Evolutionary conservation across 2,113 vertebrate species (phyloP), one percentile per base, ranked within the genome.

Genomic region (Coreoperca whiteheadi): DNA sequence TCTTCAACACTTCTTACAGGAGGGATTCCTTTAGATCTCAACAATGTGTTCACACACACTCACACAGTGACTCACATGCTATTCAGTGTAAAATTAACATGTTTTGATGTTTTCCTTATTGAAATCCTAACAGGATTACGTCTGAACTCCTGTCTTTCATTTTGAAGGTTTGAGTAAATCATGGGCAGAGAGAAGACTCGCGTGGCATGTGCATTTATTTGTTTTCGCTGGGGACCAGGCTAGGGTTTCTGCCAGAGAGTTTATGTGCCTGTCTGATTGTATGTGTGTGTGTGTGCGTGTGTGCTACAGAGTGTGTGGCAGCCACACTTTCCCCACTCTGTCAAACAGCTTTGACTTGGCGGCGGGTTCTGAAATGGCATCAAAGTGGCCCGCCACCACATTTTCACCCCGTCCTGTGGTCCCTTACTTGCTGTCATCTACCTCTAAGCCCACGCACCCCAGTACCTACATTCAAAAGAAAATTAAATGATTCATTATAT

Each of bases 401-500:
- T 89, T 39, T 89, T 71, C 77, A 34, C 68, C 75, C 66, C 48
- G 30, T 79, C 76, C 74, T 87, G 63, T 85, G 84, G 85, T 88
- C 88, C 87, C 92, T 63, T 2, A 64, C 78, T 64, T 68, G 85
- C 92, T 89, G 87, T 86, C 86, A 90, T 87, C 89, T 82, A 85
- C 92, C 88, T 84, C 86, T 78, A 67, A 92, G 84, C 90, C 89
- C 91, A 88, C 84, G 90, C 94, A 75, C 53, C 82, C 88, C 76
- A 66, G 76, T 84, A 86, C 87, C 91, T 89, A 88, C 91, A 93
- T 93, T 95, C 91, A 94, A 94, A 95, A 92, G 88, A 80, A 94
- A 92, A 94, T 93, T 94, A 91, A 95, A 95, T 93, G 92, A 96
- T 94, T 95, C 86, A 95, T 95, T 90, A 86, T 85, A 82, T 89